Evolutionary conservation across 2,797 vertebrate genomes (phyloP).

Genomic region (Phoxinus dragarum): DNA sequence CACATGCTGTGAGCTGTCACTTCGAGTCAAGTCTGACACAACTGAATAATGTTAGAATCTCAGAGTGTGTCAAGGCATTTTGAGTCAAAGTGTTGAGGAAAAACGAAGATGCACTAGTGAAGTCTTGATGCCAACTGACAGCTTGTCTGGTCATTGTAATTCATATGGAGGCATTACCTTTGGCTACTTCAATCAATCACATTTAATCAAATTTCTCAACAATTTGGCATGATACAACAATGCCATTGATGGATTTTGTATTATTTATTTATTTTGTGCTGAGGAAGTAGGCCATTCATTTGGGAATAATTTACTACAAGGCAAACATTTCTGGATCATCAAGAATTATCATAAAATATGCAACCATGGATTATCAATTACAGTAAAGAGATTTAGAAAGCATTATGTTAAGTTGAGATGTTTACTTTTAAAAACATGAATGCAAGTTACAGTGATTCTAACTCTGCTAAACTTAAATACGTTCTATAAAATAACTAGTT

Average conservation of each 20-base stretch:
- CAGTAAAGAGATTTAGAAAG: neutral
- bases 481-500: neutral
- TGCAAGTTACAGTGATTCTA: neutral
- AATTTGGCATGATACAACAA: neutral
- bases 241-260: neutral
- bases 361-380: neutral
- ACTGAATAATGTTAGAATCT: constrained; percentile 21
- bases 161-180: constrained; percentile 28
- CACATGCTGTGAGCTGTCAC: constrained; percentile 28
- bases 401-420: neutral
- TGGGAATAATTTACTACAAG: neutral
- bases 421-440: neutral
- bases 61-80: constrained; percentile 1
- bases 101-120: neutral
- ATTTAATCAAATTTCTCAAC: constrained; percentile 16
- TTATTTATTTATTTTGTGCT: neutral
- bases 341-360: neutral
- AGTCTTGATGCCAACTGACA: constrained; percentile 18
- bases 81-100: constrained; percentile 3
- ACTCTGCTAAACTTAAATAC: neutral
- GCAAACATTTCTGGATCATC: neutral
- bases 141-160: constrained; percentile 36
- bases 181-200: constrained; percentile 25
- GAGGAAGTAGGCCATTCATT: neutral
- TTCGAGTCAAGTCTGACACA: neutral